Percentiles rank a stretch among this genome's conserved stretches.
These are phyloP conservation scores for Amphiprion percula DNA, from an alignment of 2,113 vertebrate genomes.

Conservation along the genomic window DNA sequence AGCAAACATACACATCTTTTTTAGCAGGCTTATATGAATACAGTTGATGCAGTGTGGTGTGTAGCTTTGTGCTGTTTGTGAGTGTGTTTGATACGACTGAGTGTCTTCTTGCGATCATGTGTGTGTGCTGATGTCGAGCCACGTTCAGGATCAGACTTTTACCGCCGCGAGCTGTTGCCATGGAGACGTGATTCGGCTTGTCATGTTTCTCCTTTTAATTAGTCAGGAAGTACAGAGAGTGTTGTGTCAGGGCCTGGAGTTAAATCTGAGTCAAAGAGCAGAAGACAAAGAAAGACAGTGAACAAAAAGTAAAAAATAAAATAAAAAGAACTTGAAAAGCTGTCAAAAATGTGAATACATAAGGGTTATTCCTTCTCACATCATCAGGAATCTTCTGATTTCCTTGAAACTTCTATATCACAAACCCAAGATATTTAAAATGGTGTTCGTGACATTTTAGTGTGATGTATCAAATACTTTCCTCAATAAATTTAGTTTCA, in stretches of 20 bases:
- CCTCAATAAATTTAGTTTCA: too few relatives aligned
- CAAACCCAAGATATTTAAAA: too few relatives aligned
- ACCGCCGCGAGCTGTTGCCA: constrained; percentile 49
- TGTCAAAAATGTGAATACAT: too few relatives aligned
- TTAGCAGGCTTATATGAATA: too few relatives aligned
- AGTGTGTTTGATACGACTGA: neutral
- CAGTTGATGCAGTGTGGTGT: neutral
- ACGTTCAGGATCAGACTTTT: constrained; percentile 35
- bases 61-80: neutral
- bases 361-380: too few relatives aligned
- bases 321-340: too few relatives aligned
- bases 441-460: too few relatives aligned
- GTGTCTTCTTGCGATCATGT: neutral
- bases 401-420: too few relatives aligned
- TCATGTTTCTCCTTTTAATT: constrained; percentile 28
- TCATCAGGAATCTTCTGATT: too few relatives aligned
- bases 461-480: too few relatives aligned
- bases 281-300: neutral
- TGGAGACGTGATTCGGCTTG: constrained; percentile 50
- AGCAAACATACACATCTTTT: neutral
- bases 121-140: constrained; percentile 19
- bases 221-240: constrained; percentile 15
- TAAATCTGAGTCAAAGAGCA: neutral
- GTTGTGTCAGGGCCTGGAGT: neutral
- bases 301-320: neutral